Percentiles rank a stretch among this genome's conserved stretches.
Conservation (phyloP, 2,888 invertebrate genomes). For the Ptychoptera contaminata region DNA sequence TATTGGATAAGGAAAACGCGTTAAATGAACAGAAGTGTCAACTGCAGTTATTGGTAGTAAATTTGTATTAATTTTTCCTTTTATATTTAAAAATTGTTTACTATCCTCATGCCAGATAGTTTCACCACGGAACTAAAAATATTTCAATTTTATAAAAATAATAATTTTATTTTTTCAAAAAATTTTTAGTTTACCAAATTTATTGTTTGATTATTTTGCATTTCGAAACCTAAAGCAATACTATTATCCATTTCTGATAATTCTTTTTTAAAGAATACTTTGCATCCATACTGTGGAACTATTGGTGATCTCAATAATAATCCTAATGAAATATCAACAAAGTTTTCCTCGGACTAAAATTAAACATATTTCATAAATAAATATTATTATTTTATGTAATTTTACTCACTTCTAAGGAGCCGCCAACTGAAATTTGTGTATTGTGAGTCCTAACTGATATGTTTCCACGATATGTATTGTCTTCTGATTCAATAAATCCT, state of each 20-base stretch:
- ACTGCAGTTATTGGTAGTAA: conserved; percentile 22
- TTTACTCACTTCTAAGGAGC: conserved; percentile 35
- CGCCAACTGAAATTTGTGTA: conserved; percentile 34
- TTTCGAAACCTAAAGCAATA: conserved; percentile 44
- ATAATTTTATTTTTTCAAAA: conserved; percentile 7
- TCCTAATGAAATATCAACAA: conserved; percentile 43
- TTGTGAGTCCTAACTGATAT: conserved; percentile 34
- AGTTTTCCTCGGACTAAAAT: conserved; percentile 42
- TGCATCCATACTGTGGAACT: conserved; percentile 46
- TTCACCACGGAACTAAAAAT: conserved; percentile 30
- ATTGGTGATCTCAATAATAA: conserved; percentile 45
- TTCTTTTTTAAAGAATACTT: conserved; percentile 50
- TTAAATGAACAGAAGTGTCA: conserved; percentile 20
- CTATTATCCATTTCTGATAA: conserved; percentile 47
- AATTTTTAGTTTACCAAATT: conserved; percentile 33
- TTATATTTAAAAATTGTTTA: conserved; percentile 31
- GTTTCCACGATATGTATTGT: conserved; percentile 35
- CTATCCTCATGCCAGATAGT: conserved; percentile 35
- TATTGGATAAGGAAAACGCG: conserved; percentile 18
- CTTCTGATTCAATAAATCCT: conserved; percentile 32
- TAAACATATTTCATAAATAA: neutral
- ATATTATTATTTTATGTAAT: neutral
- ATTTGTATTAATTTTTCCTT: conserved; percentile 24
- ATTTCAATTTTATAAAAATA: neutral
- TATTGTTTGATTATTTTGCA: conserved; percentile 37